Base-by-base conservation (phyloP, 1,140 invertebrate species). In the Aphaenogaster ashmeadi region DNA sequence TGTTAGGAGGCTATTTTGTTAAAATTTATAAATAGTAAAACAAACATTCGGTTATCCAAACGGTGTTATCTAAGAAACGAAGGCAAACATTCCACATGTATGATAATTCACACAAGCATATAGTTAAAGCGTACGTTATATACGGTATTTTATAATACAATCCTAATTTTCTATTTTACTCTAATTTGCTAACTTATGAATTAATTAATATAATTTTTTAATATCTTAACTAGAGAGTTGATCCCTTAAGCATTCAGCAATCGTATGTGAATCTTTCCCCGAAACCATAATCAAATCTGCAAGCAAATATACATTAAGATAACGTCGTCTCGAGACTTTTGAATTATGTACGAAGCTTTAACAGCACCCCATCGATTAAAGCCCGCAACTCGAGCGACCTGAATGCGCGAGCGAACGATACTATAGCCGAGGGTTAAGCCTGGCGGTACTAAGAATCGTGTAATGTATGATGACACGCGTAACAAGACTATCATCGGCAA, bases 401-500 rank as follows among this genome's bases (percentile, higher is more conserved):
- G 66, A 86, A 86, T 52, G 44, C 52, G 50, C 47, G 87, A 79
- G 58, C 47, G 18, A 27, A 58, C 66, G 88, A 86, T 80, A 54
- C 56, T 62, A 41, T 36, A 54, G 47, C 47, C 56, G 83, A 77
- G 69, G 87, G 79, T 81, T 81, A 54, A 81, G 41, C 36, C 50
- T 38, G 47, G 38, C 54, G 71, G 56, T 75, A 77, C 71, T n/a
- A 15, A 77, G 81, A 74, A 60, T 60, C 71, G 27, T 75, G 41
- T 85, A 85, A 74, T 74, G 74, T 77, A 77, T 64, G 81, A 85
- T 77, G 81, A 77, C 81, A 66, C 56, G 81, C 62, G 56, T 85
- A 85, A 85, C 81, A 77, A 85, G 81, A 81, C 79, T 66, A 60
- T 74, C 77, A 83, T 90, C 75, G 60, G 56, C 89, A 56, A 78